These are phyloP conservation scores for Ceriagrion tenellum DNA, from an alignment of 2,888 invertebrate species.

Conservation along the genomic window DNA sequence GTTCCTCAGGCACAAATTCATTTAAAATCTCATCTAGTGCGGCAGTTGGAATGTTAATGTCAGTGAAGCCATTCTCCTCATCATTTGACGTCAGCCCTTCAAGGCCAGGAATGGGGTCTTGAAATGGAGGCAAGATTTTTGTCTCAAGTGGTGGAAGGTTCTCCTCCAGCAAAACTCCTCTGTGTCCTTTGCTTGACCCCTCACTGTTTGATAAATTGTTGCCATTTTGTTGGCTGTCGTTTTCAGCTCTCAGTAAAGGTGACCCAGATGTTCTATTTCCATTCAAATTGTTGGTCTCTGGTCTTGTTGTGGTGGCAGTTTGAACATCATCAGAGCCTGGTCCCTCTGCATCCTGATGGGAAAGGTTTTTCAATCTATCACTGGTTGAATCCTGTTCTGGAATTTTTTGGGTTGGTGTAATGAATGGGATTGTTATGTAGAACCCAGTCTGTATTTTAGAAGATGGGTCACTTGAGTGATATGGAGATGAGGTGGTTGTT, in stretches of 20 bases:
- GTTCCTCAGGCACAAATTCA: constrained; percentile 53
- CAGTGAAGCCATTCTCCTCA: constrained; percentile 37
- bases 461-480: constrained; percentile 73
- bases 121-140: constrained; percentile 41
- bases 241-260: neutral
- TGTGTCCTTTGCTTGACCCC: neutral
- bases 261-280: neutral
- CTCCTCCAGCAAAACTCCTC: neutral
- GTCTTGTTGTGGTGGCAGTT: neutral
- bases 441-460: constrained; percentile 64
- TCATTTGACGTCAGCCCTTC: neutral
- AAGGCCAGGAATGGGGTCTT: constrained; percentile 43
- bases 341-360: constrained; percentile 58
- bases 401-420: constrained; percentile 30
- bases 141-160: constrained; percentile 54
- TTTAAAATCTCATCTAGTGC: constrained; percentile 58
- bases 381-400: neutral
- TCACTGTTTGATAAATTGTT: neutral
- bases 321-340: neutral
- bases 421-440: constrained; percentile 59
- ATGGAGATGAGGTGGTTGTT: constrained; percentile 75
- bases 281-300: constrained; percentile 25
- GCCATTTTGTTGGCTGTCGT: neutral
- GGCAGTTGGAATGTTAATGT: constrained; percentile 42
- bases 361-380: neutral